Percentiles rank a stretch among this genome's conserved stretches.
Conservation (phyloP, 2,797 vertebrate species). For the Lithobates pipiens region DNA sequence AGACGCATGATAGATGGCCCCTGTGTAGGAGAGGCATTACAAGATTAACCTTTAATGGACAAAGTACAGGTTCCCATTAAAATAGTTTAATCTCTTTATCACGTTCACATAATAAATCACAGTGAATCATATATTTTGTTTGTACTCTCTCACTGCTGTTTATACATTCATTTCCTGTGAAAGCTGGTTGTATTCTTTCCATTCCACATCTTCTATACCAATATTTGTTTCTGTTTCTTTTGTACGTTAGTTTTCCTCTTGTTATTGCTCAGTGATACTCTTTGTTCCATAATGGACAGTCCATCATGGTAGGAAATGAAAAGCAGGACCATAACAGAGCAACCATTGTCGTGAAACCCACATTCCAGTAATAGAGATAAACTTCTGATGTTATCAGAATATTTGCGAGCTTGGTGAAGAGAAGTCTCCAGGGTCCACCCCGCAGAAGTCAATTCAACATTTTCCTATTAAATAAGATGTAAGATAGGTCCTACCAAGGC, state of each 20-base stretch:
- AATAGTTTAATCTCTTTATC: not conserved
- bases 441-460: not conserved
- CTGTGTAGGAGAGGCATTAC: too few relatives aligned
- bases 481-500: not conserved
- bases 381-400: slow-evolving; percentile 11
- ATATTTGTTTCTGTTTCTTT: not conserved
- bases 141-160: not conserved
- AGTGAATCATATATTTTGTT: not conserved
- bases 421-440: not conserved
- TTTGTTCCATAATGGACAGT: not conserved
- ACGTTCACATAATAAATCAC: not conserved
- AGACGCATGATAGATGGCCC: too few relatives aligned
- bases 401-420: not conserved
- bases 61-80: not conserved
- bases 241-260: not conserved
- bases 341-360: not conserved
- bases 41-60: not conserved
- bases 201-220: not conserved
- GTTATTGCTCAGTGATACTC: slow-evolving; percentile 1
- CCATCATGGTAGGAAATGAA: not conserved
- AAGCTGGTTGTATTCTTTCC: not conserved
- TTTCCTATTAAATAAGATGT: slow-evolving; percentile 20
- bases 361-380: slow-evolving; percentile 5
- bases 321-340: not conserved
- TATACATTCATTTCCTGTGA: not conserved